Base-by-base conservation (phyloP, 2,113 vertebrate genomes). In the Actenoides lindsayi region DNA sequence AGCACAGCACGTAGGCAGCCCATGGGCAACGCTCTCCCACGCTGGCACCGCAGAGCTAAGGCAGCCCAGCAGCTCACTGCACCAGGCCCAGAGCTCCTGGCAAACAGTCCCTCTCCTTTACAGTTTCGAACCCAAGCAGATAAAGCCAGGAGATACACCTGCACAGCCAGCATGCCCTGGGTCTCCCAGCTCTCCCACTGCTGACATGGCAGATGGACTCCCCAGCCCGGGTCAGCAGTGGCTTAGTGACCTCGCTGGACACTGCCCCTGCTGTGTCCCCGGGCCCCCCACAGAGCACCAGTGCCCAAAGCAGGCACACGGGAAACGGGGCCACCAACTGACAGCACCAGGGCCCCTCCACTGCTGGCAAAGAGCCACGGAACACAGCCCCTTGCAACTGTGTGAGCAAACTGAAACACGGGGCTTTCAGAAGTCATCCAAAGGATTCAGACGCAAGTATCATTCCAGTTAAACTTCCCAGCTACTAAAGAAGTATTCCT, bases 241-340 rank as follows among this genome's bases (percentile, higher is more conserved):
- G 13, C 24, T 54, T 39, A n/a, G 25, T 2, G 11, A 46, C 8
- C 44, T 46, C 53, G 30, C 18, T 3, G 24, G 5, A 37, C 16
- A 5, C 44, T 37, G 17, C 28, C 17, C 48, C 27, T 39, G 33
- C 60, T 30, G 28, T 5, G 10, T 28, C 42, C 28, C n/a, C 17
- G 53, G 1, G 2, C 73, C 15, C 21, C 15, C 4, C 1, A 4
- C 19, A 9, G 1, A 51, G 59, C 33, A 15, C 23, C 14, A 39
- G 51, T 16, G 28, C 13, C 13, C 13, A 41, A 18, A 48, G 13
- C 16, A 35, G 20, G 39, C 13, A 41, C 31, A 10, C 2, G 8
- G 17, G 48, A 64, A 63, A 56, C 0, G 0, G 41, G 35, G 37
- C 35, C 16, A 62, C n/a, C 41, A n/a, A n/a, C 24, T 81, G 28